Evolutionary conservation across 1,140 invertebrate genomes (phyloP).

Genomic region (Apolygus lucorum): DNA sequence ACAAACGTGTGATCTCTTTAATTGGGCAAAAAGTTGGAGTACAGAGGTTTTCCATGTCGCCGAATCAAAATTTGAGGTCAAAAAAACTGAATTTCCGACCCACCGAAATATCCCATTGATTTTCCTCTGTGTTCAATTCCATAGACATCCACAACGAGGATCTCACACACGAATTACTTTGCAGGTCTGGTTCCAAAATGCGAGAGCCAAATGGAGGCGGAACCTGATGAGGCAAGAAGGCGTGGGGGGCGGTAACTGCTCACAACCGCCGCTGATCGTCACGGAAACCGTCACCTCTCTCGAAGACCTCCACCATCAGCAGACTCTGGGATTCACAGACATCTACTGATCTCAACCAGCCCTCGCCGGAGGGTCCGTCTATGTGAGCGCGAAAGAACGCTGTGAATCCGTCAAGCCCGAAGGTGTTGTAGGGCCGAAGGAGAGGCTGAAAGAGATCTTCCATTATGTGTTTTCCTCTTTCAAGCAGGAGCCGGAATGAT

Average conservation of each 20-base stretch:
- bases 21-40: no score
- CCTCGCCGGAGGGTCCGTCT: neutral
- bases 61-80: no score
- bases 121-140: no score
- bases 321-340: constrained; percentile 23
- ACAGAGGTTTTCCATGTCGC: no score
- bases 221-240: constrained; percentile 70
- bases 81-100: no score
- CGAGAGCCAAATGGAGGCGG: constrained; percentile 87
- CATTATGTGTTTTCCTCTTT: neutral
- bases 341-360: constrained; percentile 16
- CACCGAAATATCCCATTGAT: no score
- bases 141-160: no score
- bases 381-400: neutral
- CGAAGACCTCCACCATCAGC: constrained; percentile 26
- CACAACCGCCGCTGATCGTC: constrained; percentile 23
- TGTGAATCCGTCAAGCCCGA: neutral
- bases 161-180: no score
- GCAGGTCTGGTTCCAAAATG: constrained; percentile 98
- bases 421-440: neutral
- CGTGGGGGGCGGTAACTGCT: constrained; percentile 31
- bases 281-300: constrained; percentile 22
- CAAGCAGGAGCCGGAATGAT: neutral
- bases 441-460: neutral
- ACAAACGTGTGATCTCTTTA: no score